Base-by-base conservation (phyloP, 2,113 vertebrate species). In the Pardalotus punctatus region DNA sequence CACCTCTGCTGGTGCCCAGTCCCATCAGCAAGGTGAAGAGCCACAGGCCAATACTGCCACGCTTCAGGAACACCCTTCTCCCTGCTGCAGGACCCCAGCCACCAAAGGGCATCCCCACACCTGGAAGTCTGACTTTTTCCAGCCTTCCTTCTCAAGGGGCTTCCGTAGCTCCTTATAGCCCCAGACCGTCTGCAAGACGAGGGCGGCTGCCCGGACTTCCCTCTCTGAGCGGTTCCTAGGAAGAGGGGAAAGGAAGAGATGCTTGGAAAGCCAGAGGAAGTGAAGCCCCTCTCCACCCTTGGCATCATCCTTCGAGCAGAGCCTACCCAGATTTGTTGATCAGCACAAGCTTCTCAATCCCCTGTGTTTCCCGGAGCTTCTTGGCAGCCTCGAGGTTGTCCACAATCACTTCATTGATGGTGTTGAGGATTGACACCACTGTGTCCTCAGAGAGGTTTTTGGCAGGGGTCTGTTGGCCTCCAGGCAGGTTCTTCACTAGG, bases 81-180 rank as follows among this genome's bases (percentile, higher is more conserved):
- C 40, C 40, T 64, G 38, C 65, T 64, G 21, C 78, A 62, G 33
- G 27, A 50, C 36, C 51, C 65, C 33, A 73, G 57, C 25, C 22
- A 40, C 8, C 9, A 62, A 65, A 70, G 12, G 13, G 14, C 40
- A 81, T 4, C 28, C 15, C 40, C 96, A 94, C 60, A 99, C 99
- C 98, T 99, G 98, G 95, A 99, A 99, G 97, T 99, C 99, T 0
- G 98, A 98, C 95, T 99, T 99, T 97, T 99, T 99, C 99, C 99
- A 99, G 47, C 99, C 99, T 56, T 99, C 99, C 86, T 99, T 99
- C 89, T 99, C 99, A 69, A 99, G 97, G 17, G 99, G 99, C 72
- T 99, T 99, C 72, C 99, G 97, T 73, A 99, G 98, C 89, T 99
- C 99, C 91, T 99, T 99, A 90, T 99, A 99, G 7, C 98, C 99